Base-by-base conservation (phyloP, 2,888 invertebrate genomes). In the Chrysolina americana region DNA sequence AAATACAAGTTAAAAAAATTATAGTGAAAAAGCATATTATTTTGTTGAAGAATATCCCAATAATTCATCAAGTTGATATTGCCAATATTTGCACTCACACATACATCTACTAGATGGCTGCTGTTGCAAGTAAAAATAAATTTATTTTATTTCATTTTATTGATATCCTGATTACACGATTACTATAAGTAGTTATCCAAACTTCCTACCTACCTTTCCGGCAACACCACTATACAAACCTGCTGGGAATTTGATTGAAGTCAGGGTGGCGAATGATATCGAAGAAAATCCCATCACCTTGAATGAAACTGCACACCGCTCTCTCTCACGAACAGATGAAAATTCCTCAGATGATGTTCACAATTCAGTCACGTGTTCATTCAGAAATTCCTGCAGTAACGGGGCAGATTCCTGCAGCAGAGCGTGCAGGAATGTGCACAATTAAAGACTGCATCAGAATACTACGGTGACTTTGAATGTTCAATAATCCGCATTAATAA, bases 291-390 rank as follows among this genome's bases (percentile, higher is more conserved):
- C 70, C 15, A 73, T 56, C 65, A 65, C n/a, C 8, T 53, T 50
- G 41, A 10, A 47, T 28, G 62, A 65, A 48, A 70, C 59, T 65
- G 50, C 53, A 53, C 62, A 41, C 23, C 4, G 13, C 13, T 56
- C 19, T 53, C 21, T 53, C 21, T 53, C 15, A 53, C 11, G 53
- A 53, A 21, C 21, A 17, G 81, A 82, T 80, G 80, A 80, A 78
- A 82, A 85, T 85, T 83, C 85, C 79, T 79, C 78, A 74, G 78
- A 84, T 83, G 84, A 83, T 83, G 81, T 76, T 75, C 81, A 80
- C 83, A 84, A 85, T 86, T 84, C 84, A 84, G 82, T 78, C 77
- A 74, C 79, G 78, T 81, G 81, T 78, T 82, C 80, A 80, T 82
- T 81, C 78, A 69, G 80, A 79, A 81, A 84, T 84, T 84, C 83